A percentile compares a stretch with the other conserved stretches of the same genome.
Evolutionary conservation across 2,888 invertebrate genomes (phyloP).

Genomic region (Lasius fuliginosus): DNA sequence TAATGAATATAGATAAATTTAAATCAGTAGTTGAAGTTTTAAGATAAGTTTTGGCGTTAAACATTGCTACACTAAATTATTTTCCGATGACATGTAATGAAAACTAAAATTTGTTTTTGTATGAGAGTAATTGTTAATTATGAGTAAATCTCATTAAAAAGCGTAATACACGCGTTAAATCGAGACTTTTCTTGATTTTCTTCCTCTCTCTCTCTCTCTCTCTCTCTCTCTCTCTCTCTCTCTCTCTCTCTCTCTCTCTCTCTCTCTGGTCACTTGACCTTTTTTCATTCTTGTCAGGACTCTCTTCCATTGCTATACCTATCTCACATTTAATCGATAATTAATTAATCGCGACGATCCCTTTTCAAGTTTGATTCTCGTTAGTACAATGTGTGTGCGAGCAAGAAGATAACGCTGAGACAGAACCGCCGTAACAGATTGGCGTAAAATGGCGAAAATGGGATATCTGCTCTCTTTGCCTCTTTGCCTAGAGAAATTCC

Average conservation of each 20-base stretch:
- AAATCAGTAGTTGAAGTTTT: background rate
- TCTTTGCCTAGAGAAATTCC: constrained; percentile 58
- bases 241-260: background rate
- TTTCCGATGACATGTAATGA: background rate
- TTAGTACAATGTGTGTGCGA: constrained; percentile 56
- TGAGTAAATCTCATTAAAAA: constrained; percentile 28
- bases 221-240: background rate
- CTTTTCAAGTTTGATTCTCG: constrained; percentile 65
- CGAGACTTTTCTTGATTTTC: background rate
- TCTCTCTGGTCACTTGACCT: background rate
- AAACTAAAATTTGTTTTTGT: background rate
- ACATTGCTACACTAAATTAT: background rate
- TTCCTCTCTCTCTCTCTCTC: no score
- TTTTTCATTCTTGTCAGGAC: constrained; percentile 19
- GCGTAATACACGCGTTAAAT: constrained; percentile 27
- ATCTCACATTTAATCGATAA: constrained; percentile 63
- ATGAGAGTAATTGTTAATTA: constrained; percentile 15
- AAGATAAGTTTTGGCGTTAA: background rate
- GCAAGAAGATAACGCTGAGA: constrained; percentile 13
- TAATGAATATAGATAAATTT: background rate
- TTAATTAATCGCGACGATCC: constrained; percentile 70
- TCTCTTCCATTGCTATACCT: constrained; percentile 17
- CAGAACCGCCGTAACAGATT: constrained; percentile 49
- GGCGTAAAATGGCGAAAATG: constrained; percentile 57
- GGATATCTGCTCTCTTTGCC: constrained; percentile 62